Evolutionary conservation across 2,113 vertebrate genomes (phyloP).

Genomic region (Podiceps cristatus): DNA sequence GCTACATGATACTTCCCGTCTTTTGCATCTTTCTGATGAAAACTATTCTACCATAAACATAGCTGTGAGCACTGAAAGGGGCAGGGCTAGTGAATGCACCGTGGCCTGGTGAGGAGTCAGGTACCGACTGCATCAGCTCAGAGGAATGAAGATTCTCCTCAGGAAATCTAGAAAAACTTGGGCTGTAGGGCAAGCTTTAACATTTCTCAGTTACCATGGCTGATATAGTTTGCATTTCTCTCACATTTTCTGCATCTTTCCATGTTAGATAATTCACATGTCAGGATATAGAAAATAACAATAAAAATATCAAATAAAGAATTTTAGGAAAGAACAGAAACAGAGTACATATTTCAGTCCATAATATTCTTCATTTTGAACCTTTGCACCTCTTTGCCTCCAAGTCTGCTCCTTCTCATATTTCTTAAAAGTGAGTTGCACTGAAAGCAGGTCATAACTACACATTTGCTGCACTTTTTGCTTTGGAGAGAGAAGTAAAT

Average conservation of each 20-base stretch:
- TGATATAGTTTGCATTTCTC: background rate
- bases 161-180: background rate
- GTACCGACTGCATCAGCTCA: background rate
- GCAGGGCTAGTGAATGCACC: background rate
- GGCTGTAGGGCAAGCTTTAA: background rate
- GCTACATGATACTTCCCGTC: background rate
- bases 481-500: background rate
- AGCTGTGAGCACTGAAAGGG: background rate
- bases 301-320: background rate
- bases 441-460: background rate
- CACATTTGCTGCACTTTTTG: background rate
- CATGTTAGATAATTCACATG: background rate
- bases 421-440: background rate
- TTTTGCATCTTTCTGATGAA: background rate
- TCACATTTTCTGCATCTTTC: background rate
- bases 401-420: background rate
- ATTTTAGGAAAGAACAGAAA: background rate
- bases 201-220: background rate
- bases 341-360: background rate
- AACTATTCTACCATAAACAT: background rate
- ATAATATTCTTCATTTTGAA: background rate
- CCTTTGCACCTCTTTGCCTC: background rate
- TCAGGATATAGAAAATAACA: background rate
- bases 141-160: background rate
- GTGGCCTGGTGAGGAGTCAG: fast-evolving